These are phyloP conservation scores for Aradus depressus DNA, from an alignment of 2,888 invertebrate species.

Conservation along the genomic window DNA sequence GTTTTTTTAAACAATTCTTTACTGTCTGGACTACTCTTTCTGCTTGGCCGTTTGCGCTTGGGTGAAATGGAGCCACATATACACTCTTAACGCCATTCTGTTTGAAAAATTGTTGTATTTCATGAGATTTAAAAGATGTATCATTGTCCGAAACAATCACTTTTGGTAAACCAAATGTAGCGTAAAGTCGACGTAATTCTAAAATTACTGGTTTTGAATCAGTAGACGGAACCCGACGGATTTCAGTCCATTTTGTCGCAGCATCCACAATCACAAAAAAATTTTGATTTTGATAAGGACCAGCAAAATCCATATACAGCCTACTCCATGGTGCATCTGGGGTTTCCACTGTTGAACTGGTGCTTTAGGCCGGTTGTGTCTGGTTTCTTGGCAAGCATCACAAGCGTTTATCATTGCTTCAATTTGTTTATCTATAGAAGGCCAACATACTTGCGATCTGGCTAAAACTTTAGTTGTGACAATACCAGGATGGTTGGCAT, in stretches of 20 bases:
- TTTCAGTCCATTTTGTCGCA: conserved; percentile 16
- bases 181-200: conserved; percentile 1
- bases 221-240: conserved; percentile 10
- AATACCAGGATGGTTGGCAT: too few species aligned
- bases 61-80: conserved; percentile 22
- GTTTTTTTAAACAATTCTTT: too few species aligned
- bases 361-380: too few species aligned
- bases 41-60: conserved; percentile 19
- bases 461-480: too few species aligned
- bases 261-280: conserved; percentile 19
- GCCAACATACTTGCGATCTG: too few species aligned
- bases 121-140: conserved; percentile 6
- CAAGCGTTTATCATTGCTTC: too few species aligned
- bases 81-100: conserved; percentile 6
- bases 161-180: conserved; percentile 8
- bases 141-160: conserved; percentile 21
- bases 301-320: conserved; percentile 11
- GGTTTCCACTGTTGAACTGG: too few species aligned
- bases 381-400: too few species aligned
- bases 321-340: conserved; percentile 8
- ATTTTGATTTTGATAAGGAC: conserved; percentile 14
- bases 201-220: conserved; percentile 10
- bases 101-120: conserved; percentile 11
- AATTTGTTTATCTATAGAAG: too few species aligned
- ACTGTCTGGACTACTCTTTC: conserved; percentile 15